Base-by-base conservation (phyloP, 2,797 vertebrate species). In the Melanotaenia nigrans region DNA sequence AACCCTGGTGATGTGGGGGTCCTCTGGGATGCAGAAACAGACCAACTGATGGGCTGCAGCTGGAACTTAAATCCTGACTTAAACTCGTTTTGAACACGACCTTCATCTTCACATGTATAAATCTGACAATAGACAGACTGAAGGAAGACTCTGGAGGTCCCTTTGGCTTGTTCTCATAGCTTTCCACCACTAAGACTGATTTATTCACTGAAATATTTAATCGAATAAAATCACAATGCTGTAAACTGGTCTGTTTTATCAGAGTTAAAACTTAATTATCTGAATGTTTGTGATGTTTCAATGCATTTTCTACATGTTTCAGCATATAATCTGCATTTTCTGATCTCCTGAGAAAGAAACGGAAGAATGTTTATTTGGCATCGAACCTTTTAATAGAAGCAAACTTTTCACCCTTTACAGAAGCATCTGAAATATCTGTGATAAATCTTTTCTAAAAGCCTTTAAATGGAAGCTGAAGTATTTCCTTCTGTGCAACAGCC, bases 401-500 rank as follows among this genome's bases (percentile, higher is more conserved):
- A 25, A 53, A 53, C 49, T 53, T 53, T 53, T 53, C 49, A 25
- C 49, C 49, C 49, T 53, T 25, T 22, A 53, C 49, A 53, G 49
- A 53, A 53, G 22, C 49, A 53, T 53, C 10, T 53, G 49, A 53
- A 53, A 13, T 9, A 53, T 53, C 49, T 53, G 49, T 24, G 49
- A 53, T 53, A 22, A 53, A 25, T 53, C 22, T 53, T 25, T 24
- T 25, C 49, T 24, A 25, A 53, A 25, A 53, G 49, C 49, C 49
- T 53, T 53, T 53, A 53, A 53, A 53, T 24, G 49, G 49, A 53
- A 53, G n/a, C 49, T 53, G n/a, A 14, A 49, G 20, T 47, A 47
- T 47, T 40, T 40, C 38, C 45, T n/a, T 47, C 45, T 14, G 6
- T 5, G 16, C 42, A 20, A 4, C 42, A 8, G 2, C 42, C 16